A percentile compares a stretch with the other conserved stretches of the same genome.
These are phyloP conservation scores for Myrmecophaga tridactyla DNA, from an alignment of 2,113 vertebrate genomes.

Conservation along the genomic window DNA sequence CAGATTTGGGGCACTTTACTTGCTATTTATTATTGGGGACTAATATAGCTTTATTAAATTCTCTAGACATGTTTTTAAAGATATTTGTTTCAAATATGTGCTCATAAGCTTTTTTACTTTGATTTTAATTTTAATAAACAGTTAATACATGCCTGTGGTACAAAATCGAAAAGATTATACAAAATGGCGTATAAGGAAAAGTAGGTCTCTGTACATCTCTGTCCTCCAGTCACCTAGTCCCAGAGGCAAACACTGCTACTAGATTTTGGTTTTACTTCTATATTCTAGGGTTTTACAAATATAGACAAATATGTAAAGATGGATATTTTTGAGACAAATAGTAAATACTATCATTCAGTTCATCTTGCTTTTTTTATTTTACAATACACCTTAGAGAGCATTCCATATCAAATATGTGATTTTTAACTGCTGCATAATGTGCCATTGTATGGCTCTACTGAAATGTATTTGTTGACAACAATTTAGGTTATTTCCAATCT, in stretches of 20 bases:
- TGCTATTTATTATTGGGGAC: slow-evolving; percentile 17
- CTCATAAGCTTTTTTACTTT: neutral
- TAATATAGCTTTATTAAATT: slow-evolving; percentile 29
- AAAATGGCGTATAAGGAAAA: neutral
- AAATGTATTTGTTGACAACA: neutral
- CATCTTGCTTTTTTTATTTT: neutral
- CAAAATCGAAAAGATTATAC: slow-evolving; percentile 14
- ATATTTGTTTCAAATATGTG: slow-evolving; percentile 31
- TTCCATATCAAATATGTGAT: neutral
- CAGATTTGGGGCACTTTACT: slow-evolving; percentile 32
- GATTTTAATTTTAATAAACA: slow-evolving; percentile 10
- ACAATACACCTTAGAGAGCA: neutral
- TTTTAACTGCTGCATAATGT: slow-evolving; percentile 34
- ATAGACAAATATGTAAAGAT: neutral
- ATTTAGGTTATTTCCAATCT: neutral
- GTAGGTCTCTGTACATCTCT: neutral
- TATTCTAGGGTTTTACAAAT: neutral
- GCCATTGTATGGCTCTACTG: neutral
- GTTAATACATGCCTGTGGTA: neutral
- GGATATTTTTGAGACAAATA: neutral
- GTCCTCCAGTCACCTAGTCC: neutral
- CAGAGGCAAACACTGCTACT: neutral
- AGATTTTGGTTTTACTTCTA: neutral
- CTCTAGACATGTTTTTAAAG: neutral
- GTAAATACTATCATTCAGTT: neutral